phyloP scores from a whole-genome alignment of 2,113 vertebrate species.

The Neotoma lepida region DNA sequence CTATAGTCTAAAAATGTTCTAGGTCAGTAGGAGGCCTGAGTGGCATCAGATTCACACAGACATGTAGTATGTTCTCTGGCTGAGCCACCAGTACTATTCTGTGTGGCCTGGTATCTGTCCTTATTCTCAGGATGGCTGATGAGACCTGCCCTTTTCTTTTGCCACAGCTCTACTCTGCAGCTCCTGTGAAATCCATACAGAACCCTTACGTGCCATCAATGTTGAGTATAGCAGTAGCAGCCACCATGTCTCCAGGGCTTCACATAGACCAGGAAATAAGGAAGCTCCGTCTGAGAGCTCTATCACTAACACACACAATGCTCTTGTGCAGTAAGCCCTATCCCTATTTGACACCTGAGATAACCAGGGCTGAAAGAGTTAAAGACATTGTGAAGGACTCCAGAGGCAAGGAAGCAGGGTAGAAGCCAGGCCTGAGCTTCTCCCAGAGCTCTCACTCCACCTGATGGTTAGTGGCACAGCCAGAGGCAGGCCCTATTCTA shows the following conservation, averaged over 20 bases:
- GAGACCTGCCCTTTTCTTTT: not conserved
- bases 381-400: not conserved
- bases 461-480: not conserved
- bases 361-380: not conserved
- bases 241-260: not conserved
- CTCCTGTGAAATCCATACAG: not conserved
- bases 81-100: not conserved
- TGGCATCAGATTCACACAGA: not conserved
- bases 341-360: not conserved
- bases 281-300: accelerated
- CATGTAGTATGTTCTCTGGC: not conserved
- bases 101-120: not conserved
- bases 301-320: not conserved
- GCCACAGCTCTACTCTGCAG: too few relatives aligned
- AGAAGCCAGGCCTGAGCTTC: not conserved
- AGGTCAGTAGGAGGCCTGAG: accelerated
- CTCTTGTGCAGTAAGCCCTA: not conserved
- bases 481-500: not conserved
- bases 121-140: not conserved
- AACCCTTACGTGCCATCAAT: not conserved
- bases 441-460: not conserved
- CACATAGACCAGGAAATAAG: not conserved
- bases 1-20: not conserved
- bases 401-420: not conserved
- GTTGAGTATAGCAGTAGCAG: not conserved